phyloP scores from a whole-genome alignment of 2,113 vertebrate genomes.

The Hyperopisus bebe region DNA sequence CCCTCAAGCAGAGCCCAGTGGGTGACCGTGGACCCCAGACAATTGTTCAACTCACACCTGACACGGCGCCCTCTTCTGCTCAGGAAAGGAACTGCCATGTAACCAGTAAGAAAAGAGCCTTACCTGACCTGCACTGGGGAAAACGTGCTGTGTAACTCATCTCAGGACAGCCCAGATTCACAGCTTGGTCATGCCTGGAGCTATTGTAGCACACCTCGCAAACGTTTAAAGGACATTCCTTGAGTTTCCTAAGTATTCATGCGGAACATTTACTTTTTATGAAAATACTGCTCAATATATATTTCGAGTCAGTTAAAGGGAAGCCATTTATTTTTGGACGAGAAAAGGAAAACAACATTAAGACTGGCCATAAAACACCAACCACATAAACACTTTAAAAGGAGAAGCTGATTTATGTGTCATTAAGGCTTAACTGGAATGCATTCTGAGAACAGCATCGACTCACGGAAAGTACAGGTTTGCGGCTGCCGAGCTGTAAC shows the following conservation, averaged over 20 bases:
- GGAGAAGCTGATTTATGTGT: not conserved
- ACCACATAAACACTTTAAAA: conserved; percentile 9
- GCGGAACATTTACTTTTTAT: not conserved
- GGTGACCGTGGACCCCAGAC: not conserved
- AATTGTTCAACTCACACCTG: not conserved
- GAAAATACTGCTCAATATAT: not conserved
- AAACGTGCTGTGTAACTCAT: not conserved
- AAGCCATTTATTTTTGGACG: not conserved
- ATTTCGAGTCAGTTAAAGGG: not conserved
- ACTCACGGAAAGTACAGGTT: not conserved
- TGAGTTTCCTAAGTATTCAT: not conserved
- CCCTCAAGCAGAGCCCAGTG: not conserved
- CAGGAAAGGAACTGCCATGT: not conserved
- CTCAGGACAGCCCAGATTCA: not conserved
- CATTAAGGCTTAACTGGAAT: not conserved
- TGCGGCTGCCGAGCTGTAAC: not conserved
- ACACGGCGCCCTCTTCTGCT: not conserved
- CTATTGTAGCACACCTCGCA: not conserved
- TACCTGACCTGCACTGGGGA: not conserved
- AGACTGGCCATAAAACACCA: not conserved
- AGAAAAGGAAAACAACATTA: not conserved
- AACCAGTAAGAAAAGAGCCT: not conserved
- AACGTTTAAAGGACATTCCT: not conserved
- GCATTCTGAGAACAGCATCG: not conserved
- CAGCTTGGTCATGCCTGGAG: not conserved